These are phyloP conservation scores for Enteromius treurensis DNA, from an alignment of 2,797 vertebrate genomes.

Conservation along the genomic window DNA sequence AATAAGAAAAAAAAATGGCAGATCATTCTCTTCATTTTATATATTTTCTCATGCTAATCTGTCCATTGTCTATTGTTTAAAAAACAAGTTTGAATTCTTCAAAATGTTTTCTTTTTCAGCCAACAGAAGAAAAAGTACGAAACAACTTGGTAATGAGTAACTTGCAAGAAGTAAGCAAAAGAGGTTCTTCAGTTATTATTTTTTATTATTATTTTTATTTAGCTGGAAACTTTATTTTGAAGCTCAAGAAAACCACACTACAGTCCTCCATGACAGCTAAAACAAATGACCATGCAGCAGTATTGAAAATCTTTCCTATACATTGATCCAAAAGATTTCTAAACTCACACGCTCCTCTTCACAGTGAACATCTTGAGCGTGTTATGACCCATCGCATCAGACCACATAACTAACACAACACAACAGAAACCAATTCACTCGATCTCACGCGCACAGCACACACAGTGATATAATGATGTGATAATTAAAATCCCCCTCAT, in stretches of 20 bases:
- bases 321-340: background rate
- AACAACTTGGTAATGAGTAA: background rate
- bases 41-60: no score
- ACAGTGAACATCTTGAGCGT: slow-evolving; percentile 38
- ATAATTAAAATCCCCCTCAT: slow-evolving; percentile 64
- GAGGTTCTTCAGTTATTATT: background rate
- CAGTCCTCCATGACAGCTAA: background rate
- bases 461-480: slow-evolving; percentile 55
- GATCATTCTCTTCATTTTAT: background rate
- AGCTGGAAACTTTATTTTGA: background rate
- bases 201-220: background rate
- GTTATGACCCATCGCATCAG: slow-evolving; percentile 30
- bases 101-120: background rate
- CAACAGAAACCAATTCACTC: slow-evolving; percentile 42
- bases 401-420: slow-evolving; percentile 31
- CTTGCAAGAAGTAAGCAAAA: background rate
- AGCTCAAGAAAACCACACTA: background rate
- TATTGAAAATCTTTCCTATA: no score
- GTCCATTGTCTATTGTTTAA: background rate
- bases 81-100: background rate
- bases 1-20: background rate
- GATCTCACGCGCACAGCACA: slow-evolving; percentile 33
- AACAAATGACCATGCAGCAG: background rate
- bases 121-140: background rate
- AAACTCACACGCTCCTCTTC: background rate